phyloP scores from a whole-genome alignment of 2,888 invertebrate genomes.

The Neoscelio sp. region DNA sequence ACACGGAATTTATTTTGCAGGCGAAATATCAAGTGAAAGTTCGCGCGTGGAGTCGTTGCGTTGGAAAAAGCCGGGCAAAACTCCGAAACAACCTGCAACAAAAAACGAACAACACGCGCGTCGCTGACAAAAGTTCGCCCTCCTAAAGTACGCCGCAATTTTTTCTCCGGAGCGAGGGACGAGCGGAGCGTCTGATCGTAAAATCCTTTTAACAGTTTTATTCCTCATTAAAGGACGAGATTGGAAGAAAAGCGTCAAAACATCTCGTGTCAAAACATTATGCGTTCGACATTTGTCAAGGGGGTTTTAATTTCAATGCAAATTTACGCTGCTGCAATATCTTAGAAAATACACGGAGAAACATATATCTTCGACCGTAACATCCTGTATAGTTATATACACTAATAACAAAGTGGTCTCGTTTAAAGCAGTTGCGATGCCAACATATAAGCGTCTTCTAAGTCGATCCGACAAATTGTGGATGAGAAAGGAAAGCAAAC shows the following conservation, averaged over 20 bases:
- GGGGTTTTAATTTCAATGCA: constrained; percentile 10
- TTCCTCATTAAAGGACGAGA: too few species aligned
- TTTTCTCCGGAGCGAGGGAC: neutral
- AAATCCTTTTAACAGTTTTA: neutral
- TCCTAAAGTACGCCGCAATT: too few species aligned
- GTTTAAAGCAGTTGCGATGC: constrained; percentile 51
- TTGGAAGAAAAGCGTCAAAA: too few species aligned
- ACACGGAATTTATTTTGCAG: constrained; percentile 46
- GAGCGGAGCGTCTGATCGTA: too few species aligned
- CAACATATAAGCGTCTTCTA: constrained; percentile 37
- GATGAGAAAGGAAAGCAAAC: constrained; percentile 24
- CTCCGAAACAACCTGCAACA: too few species aligned
- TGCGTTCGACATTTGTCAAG: neutral
- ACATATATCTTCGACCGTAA: constrained; percentile 15
- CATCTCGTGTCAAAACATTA: too few species aligned
- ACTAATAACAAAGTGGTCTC: constrained; percentile 45
- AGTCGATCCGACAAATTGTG: constrained; percentile 40
- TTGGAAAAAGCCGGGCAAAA: constrained; percentile 5
- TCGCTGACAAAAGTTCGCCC: too few species aligned
- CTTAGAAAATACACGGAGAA: neutral
- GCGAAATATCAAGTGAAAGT: constrained; percentile 36
- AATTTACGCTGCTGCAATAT: constrained; percentile 6
- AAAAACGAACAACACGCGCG: neutral
- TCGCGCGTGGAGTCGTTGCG: too few species aligned
- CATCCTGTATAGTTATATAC: constrained; percentile 31